Conservation (phyloP, 2,888 invertebrate genomes). For the Metacarcinus magister region DNA sequence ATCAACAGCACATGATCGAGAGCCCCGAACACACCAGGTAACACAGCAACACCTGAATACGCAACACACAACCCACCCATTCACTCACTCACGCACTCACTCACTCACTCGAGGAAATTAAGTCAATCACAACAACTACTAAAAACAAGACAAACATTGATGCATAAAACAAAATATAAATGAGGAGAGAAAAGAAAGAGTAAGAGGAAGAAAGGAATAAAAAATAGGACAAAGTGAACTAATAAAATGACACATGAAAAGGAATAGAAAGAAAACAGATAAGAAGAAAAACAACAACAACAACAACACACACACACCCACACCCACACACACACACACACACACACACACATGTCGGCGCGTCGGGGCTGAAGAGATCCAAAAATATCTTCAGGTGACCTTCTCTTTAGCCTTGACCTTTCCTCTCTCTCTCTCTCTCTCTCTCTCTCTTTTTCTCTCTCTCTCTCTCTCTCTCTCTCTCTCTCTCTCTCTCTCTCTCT, state of each 20-base stretch:
- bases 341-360: background rate
- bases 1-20: background rate
- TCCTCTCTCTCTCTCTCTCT: slow-evolving; percentile 6
- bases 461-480: background rate
- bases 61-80: background rate
- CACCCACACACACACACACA: background rate
- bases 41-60: too few relatives aligned
- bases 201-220: background rate
- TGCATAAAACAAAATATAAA: background rate
- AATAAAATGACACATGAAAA: background rate
- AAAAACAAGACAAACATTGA: too few relatives aligned
- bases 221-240: background rate
- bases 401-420: slow-evolving; percentile 11
- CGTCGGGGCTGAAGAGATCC: background rate
- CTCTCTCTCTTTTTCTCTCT: too few relatives aligned
- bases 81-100: background rate
- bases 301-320: background rate
- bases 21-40: too few relatives aligned
- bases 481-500: slow-evolving; percentile 22
- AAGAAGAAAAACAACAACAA: too few relatives aligned
- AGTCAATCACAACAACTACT: too few relatives aligned
- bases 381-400: background rate
- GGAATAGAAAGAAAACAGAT: too few relatives aligned
- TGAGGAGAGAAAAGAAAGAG: background rate
- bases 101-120: background rate